Conservation (phyloP, 2,797 vertebrate species). For the Sciurus vulgaris region DNA sequence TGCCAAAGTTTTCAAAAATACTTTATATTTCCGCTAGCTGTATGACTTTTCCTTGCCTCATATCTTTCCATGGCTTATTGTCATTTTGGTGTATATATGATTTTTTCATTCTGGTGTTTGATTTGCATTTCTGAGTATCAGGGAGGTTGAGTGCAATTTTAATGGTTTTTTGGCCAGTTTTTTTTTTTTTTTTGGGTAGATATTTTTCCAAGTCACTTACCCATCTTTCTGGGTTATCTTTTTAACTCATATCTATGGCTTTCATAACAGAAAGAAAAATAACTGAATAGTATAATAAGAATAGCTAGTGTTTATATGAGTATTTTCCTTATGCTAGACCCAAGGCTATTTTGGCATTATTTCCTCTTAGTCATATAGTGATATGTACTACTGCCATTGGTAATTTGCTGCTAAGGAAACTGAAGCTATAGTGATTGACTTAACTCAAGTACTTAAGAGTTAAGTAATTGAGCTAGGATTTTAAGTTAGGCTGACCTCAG, state of each 20-base stretch:
- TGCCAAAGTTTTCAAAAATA: not conserved
- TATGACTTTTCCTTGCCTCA: not conserved
- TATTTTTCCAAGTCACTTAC: not conserved
- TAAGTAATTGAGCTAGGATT: not conserved
- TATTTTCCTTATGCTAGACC: not conserved
- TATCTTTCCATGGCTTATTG: not conserved
- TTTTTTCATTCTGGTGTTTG: not conserved
- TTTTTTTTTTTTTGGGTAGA: not conserved
- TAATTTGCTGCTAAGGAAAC: not conserved
- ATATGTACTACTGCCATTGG: not conserved
- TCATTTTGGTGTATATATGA: not conserved
- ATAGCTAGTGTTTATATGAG: not conserved
- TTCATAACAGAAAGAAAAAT: not conserved
- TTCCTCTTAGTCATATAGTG: not conserved
- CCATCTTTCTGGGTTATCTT: conserved; percentile 10
- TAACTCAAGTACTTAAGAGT: not conserved
- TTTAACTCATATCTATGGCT: not conserved
- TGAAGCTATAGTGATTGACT: not conserved
- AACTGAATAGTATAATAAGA: not conserved
- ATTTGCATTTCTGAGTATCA: conserved; percentile 28
- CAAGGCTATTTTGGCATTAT: not conserved
- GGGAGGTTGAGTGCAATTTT: not conserved
- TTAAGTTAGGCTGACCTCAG: not conserved
- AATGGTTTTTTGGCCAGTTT: not conserved
- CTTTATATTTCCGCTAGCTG: not conserved